These are phyloP conservation scores for Pyrgilauda ruficollis DNA, from an alignment of 2,113 vertebrate species.

Conservation along the genomic window DNA sequence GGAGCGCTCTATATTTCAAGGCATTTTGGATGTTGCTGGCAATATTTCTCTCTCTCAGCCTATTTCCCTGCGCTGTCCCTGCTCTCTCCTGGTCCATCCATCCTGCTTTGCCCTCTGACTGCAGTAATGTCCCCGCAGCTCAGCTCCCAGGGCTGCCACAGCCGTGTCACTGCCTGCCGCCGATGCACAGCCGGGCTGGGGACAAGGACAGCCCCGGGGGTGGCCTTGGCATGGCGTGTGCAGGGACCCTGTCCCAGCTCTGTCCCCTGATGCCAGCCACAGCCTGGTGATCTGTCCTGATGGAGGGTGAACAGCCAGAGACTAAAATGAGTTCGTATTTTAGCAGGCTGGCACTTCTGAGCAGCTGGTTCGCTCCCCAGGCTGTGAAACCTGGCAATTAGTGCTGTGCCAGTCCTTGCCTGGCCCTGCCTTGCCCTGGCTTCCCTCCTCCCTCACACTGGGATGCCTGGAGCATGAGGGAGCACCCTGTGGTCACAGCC, in stretches of 20 bases:
- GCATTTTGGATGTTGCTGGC: rapidly evolving
- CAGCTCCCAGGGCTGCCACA: rapidly evolving
- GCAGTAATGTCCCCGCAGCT: neutral
- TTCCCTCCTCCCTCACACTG: neutral
- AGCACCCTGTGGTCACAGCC: conserved; percentile 78
- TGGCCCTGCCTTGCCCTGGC: conserved; percentile 61
- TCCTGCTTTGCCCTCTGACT: neutral
- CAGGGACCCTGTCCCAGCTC: conserved; percentile 73
- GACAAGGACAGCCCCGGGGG: neutral
- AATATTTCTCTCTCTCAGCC: neutral
- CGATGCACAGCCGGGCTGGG: neutral
- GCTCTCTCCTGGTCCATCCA: neutral
- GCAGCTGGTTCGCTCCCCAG: conserved; percentile 84
- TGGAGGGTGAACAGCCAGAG: conserved; percentile 83
- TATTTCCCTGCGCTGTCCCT: neutral
- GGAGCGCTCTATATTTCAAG: neutral
- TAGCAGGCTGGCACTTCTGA: conserved; percentile 86
- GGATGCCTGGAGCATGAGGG: conserved; percentile 74
- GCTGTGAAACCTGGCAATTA: conserved; percentile 83
- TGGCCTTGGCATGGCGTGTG: conserved; percentile 65
- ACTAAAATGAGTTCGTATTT: conserved; percentile 91
- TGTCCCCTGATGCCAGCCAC: conserved; percentile 82
- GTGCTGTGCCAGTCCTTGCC: conserved; percentile 67
- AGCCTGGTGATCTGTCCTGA: conserved; percentile 85
- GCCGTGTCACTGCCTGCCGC: rapidly evolving